Conservation (phyloP, 2,113 vertebrate genomes). For the Eolophus roseicapilla region DNA sequence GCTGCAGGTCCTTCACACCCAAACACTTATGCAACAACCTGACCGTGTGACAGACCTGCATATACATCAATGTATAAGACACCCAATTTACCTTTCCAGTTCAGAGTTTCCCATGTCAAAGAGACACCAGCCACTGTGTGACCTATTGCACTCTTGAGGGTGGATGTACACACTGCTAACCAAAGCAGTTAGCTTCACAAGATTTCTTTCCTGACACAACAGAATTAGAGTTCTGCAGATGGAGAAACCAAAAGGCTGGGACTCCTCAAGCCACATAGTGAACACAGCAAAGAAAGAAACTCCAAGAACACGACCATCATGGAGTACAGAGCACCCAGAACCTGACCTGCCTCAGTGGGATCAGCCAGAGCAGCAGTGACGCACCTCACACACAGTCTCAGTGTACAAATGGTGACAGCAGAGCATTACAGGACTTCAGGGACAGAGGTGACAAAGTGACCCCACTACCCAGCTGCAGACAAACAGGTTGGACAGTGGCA, state of each 20-base stretch:
- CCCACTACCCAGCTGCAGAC: neutral
- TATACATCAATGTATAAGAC: too few species aligned
- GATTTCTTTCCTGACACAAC: neutral
- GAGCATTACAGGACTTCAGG: neutral
- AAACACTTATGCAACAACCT: neutral
- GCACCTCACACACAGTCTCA: fast-evolving
- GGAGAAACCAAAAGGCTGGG: neutral
- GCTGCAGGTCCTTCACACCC: neutral
- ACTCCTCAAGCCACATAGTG: neutral
- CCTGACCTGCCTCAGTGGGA: fast-evolving
- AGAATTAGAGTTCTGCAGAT: neutral
- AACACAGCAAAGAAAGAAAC: neutral
- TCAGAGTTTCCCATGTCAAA: neutral
- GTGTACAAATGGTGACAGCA: neutral
- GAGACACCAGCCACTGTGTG: neutral
- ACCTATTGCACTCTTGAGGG: fast-evolving
- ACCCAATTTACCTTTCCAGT: neutral
- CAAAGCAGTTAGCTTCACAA: neutral
- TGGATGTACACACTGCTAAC: neutral
- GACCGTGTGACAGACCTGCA: neutral
- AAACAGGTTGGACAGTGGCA: fast-evolving
- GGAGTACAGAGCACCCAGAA: neutral
- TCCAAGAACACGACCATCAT: neutral
- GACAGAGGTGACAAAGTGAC: neutral
- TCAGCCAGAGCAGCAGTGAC: neutral